phyloP scores from a whole-genome alignment of 23 tunicate species.

The Trididemnum nubilum region DNA sequence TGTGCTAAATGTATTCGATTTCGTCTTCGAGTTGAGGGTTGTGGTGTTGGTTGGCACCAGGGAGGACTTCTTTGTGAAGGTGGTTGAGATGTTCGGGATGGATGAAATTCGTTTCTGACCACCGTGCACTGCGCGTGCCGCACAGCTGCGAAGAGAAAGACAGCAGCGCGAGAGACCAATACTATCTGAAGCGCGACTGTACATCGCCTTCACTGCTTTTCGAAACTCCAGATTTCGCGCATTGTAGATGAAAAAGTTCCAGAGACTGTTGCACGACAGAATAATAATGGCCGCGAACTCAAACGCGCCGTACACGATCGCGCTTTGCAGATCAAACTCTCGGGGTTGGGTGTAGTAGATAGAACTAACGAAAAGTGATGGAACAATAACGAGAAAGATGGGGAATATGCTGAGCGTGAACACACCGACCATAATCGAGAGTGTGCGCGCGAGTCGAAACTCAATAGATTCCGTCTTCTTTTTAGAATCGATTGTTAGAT shows the following conservation, averaged over 20 bases:
- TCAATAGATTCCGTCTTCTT: conserved; percentile 41
- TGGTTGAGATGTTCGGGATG: conserved; percentile 22
- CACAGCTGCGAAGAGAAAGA: conserved; percentile 17
- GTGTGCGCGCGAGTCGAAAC: conserved; percentile 63
- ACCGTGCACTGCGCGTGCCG: conserved; percentile 54
- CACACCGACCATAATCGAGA: conserved; percentile 68
- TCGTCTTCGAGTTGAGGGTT: neutral
- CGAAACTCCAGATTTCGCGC: conserved; percentile 63
- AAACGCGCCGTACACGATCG: conserved; percentile 7
- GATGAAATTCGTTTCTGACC: conserved; percentile 50
- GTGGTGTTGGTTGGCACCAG: neutral
- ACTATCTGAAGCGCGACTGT: conserved; percentile 10
- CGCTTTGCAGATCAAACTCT: conserved; percentile 25
- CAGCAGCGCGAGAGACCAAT: conserved; percentile 31
- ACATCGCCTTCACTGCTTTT: conserved; percentile 24
- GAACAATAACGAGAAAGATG: conserved; percentile 24
- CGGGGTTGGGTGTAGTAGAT: conserved; percentile 12
- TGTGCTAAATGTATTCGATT: neutral
- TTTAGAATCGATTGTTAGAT: conserved; percentile 36
- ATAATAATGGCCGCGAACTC: conserved; percentile 50
- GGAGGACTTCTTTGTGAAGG: conserved; percentile 4
- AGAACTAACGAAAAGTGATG: conserved; percentile 24
- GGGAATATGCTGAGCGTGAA: conserved; percentile 69
- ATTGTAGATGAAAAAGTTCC: conserved; percentile 86
- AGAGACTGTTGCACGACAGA: conserved; percentile 69